Base-by-base conservation (phyloP, 2,888 invertebrate genomes). In the Biston betularia region DNA sequence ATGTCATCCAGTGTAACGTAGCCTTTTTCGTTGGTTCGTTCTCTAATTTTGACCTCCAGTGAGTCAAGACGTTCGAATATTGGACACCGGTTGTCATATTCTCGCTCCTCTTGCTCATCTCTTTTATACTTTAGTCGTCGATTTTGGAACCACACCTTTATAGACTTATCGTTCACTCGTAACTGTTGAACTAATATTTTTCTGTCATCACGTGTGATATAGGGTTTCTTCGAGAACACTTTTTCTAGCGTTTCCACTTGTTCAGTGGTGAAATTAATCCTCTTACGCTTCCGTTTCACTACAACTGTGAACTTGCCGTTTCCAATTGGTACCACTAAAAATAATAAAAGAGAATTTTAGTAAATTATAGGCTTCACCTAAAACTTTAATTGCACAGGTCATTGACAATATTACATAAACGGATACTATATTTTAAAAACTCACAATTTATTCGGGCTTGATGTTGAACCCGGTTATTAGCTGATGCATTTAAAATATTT, bases 71-170 rank as follows among this genome's bases (percentile, higher is more conserved):
- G 75, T 52, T 77, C 73, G 0, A 64, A 38, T 14, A 62, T 60
- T 33, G 48, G 24, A 24, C 10, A 24, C 11, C 24, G 48, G 48
- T 33, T 48, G 24, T 74, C 77, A 34, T 69, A 50, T 65, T 63
- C 65, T 56, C 12, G 14, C 1, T n/a, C 44, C 0, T 58, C 40
- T 12, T 70, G 38, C 0, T 78, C 72, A 11, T 71, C 84, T 76
- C 94, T 95, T 79, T 96, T 96, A 72, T 81, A 87, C 73, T 96
- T 96, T 95, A 97, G 96, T 0, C 97, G 87, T 0, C 96, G 92
- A 80, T 97, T 97, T 80, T 97, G 97, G 80, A 97, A 97, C 97
- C 97, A 97, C 12, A 97, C 96, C 85, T 97, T 97, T 48, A 97
- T 95, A 76, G 97, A 96, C 57, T 96, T 90, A 77, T 97, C 97